phyloP scores from a whole-genome alignment of 2,113 vertebrate species.

The Uria lomvia region DNA sequence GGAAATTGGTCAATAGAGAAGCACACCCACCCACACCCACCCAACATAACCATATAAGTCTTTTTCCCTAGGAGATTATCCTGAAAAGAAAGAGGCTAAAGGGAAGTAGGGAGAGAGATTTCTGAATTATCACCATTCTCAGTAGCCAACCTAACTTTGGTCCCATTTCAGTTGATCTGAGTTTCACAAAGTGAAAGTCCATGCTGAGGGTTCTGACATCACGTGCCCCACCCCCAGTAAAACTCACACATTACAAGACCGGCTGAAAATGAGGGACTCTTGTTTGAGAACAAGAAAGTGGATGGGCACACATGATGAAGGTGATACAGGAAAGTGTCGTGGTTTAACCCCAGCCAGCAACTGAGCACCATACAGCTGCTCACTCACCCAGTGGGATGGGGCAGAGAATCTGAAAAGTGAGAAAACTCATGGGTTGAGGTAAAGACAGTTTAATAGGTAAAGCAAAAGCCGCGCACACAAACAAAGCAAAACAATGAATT shows the following conservation, averaged over 20 bases:
- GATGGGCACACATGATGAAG: neutral
- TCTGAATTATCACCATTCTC: neutral
- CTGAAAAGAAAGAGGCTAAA: neutral
- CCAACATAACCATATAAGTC: accelerated
- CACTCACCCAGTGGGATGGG: neutral
- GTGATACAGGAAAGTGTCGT: neutral
- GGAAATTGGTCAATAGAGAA: neutral
- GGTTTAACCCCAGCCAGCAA: neutral
- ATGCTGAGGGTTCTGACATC: neutral
- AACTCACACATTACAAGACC: neutral
- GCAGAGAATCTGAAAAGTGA: neutral
- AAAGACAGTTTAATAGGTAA: neutral
- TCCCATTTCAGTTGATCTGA: neutral
- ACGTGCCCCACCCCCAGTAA: neutral
- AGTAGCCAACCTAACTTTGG: neutral
- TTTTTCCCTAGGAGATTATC: neutral
- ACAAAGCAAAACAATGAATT: neutral
- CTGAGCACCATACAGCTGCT: neutral
- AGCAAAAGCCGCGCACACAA: neutral
- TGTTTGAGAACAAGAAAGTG: neutral
- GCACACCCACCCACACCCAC: no score
- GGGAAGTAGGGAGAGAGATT: neutral
- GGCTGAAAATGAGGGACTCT: neutral
- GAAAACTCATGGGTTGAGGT: neutral
- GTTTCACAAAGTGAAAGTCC: neutral